These are phyloP conservation scores for Thereva nobilitata DNA, from an alignment of 2,888 invertebrate genomes.

Conservation along the genomic window DNA sequence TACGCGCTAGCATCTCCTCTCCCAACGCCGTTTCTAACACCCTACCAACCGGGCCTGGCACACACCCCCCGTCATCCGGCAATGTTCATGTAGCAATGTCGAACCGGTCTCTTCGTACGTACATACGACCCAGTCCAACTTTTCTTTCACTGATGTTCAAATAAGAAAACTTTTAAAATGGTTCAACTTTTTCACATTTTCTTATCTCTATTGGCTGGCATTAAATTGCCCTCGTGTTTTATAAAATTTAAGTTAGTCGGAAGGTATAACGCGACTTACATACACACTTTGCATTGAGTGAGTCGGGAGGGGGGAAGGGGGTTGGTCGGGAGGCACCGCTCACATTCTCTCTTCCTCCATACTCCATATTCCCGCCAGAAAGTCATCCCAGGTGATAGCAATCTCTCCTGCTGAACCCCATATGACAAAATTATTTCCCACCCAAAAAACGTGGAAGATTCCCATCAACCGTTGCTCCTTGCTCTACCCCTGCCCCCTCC, in stretches of 20 bases:
- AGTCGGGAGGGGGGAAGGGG: neutral
- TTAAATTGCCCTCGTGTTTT: conserved; percentile 25
- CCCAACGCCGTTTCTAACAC: no score
- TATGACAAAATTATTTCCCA: conserved; percentile 19
- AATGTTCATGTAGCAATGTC: no score
- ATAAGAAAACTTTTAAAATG: conserved; percentile 28
- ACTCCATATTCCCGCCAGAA: neutral
- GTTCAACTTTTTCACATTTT: conserved; percentile 34
- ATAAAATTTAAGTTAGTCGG: conserved; percentile 21
- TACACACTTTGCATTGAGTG: conserved; percentile 3
- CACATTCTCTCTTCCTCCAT: no score
- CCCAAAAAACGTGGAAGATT: neutral
- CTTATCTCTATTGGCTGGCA: conserved; percentile 30
- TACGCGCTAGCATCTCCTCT: no score
- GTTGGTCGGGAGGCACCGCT: no score
- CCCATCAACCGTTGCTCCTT: neutral
- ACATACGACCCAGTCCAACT: no score
- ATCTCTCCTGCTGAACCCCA: conserved; percentile 7
- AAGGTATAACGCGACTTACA: neutral
- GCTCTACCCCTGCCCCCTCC: neutral
- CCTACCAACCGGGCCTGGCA: no score
- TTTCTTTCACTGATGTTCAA: neutral
- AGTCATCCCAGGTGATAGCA: neutral
- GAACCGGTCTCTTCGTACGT: neutral
- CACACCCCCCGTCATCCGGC: no score